Evolutionary conservation across 2,888 invertebrate species (phyloP).

Genomic region (Pecten maximus): DNA sequence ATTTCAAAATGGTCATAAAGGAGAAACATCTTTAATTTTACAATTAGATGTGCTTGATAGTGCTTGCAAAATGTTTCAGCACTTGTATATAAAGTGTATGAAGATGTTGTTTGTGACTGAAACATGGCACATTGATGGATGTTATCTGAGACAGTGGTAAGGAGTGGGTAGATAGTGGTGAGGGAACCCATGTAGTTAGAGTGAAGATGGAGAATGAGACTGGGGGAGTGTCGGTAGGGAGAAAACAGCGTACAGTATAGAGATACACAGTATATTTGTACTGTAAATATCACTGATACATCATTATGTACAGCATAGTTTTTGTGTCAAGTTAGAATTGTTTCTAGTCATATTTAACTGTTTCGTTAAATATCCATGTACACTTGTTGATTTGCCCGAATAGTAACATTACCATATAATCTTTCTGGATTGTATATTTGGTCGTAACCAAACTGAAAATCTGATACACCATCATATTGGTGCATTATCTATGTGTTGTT

Average conservation of each 20-base stretch:
- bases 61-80: too few species aligned
- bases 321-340: not conserved
- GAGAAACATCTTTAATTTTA: too few species aligned
- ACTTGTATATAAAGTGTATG: not conserved
- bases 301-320: not conserved
- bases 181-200: too few species aligned
- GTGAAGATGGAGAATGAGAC: not conserved
- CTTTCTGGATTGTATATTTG: not conserved
- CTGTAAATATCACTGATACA: not conserved
- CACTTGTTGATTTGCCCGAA: not conserved
- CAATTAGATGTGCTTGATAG: too few species aligned
- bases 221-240: not conserved
- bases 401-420: not conserved
- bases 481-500: not conserved
- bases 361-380: not conserved
- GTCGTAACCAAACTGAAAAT: not conserved
- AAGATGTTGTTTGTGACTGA: not conserved
- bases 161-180: not conserved
- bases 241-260: not conserved
- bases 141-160: not conserved
- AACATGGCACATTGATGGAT: not conserved
- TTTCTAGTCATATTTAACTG: conserved; percentile 17
- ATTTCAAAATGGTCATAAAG: too few species aligned
- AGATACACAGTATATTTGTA: not conserved
- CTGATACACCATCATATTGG: not conserved